These are phyloP conservation scores for Idris sp. DNA, from an alignment of 1,140 invertebrate genomes.

Conservation along the genomic window DNA sequence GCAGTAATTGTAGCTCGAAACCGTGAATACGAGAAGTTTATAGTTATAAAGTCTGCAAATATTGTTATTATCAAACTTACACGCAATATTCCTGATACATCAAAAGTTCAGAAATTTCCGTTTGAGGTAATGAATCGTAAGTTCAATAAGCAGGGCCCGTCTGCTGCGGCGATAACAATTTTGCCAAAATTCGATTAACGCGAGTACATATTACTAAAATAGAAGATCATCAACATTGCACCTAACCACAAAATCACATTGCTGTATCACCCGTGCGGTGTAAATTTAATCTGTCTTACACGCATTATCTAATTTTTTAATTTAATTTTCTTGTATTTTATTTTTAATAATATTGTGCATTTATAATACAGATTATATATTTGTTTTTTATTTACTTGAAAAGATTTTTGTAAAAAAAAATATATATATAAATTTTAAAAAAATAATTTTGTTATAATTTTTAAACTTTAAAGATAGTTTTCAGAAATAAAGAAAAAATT, in stretches of 20 bases:
- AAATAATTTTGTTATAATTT: neutral
- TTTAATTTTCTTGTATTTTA: neutral
- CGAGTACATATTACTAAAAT: constrained; percentile 8
- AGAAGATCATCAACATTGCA: constrained; percentile 20
- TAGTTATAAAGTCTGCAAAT: constrained; percentile 33
- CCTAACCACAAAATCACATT: constrained; percentile 23
- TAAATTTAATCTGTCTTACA: constrained; percentile 2
- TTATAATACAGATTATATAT: too few relatives aligned
- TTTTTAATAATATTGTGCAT: too few relatives aligned
- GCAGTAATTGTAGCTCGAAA: constrained; percentile 18
- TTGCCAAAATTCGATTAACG: constrained; percentile 33
- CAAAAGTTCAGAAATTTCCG: constrained; percentile 36
- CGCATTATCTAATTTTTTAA: constrained; percentile 5
- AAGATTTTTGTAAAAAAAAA: too few relatives aligned
- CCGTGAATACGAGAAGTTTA: constrained; percentile 5
- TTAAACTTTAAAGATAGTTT: too few relatives aligned
- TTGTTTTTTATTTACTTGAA: too few relatives aligned
- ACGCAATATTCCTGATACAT: constrained; percentile 34
- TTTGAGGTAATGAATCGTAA: constrained; percentile 32
- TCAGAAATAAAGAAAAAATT: constrained; percentile 1
- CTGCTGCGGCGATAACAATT: constrained; percentile 16
- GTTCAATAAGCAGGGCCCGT: constrained; percentile 26
- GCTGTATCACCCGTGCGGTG: constrained; percentile 4
- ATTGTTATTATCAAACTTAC: constrained; percentile 41
- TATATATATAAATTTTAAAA: too few relatives aligned